phyloP scores from a whole-genome alignment of 2,888 invertebrate genomes.

The Stenolophus ochropezus region DNA sequence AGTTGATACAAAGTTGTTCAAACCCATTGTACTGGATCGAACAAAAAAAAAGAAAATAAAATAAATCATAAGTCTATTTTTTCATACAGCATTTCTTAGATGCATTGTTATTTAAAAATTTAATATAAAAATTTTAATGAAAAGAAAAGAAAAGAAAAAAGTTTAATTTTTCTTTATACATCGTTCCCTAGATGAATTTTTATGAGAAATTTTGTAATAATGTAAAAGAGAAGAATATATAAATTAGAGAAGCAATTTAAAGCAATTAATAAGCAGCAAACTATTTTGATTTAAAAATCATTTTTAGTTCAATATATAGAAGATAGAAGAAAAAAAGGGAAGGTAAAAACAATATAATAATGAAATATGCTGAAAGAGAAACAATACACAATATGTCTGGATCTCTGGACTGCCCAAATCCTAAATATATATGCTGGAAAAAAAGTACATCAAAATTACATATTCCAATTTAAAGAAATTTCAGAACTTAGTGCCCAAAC shows the following conservation, averaged over 20 bases:
- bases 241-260: constrained; percentile 8
- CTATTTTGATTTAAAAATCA: constrained; percentile 33
- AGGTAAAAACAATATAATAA: background rate
- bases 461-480: background rate
- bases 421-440: background rate
- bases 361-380: background rate
- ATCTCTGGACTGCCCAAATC: no score
- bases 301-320: background rate
- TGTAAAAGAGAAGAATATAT: no score
- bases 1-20: constrained; percentile 99
- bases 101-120: background rate
- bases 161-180: no score
- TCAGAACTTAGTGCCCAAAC: background rate
- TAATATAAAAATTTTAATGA: no score
- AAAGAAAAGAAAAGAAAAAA: no score
- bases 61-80: background rate
- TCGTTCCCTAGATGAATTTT: background rate
- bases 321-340: background rate
- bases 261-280: background rate
- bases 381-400: no score
- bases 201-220: no score
- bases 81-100: constrained; percentile 13
- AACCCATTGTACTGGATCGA: constrained; percentile 93
- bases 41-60: background rate
- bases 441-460: background rate